Conservation (phyloP, 2,888 invertebrate genomes). For the Temnothorax unifasciatus region DNA sequence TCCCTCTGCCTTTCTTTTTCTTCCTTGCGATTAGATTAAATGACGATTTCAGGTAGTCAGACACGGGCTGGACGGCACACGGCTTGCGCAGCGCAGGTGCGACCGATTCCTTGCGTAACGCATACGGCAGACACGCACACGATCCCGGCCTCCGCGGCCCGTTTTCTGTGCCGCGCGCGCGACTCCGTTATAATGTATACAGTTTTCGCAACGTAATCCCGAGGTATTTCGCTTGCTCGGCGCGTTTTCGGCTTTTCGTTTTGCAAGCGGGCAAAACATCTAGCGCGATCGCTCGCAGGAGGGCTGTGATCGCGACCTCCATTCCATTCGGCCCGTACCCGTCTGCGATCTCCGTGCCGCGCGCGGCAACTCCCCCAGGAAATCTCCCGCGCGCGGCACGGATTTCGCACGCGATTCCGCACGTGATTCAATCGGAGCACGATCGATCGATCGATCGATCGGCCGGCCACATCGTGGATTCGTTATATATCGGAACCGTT, state of each 20-base stretch:
- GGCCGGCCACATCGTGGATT: background rate
- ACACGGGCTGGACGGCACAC: background rate
- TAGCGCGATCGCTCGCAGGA: slow-evolving; percentile 54
- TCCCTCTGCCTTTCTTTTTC: background rate
- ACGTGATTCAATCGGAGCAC: background rate
- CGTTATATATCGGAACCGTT: no score
- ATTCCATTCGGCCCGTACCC: slow-evolving; percentile 3
- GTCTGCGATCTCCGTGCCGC: background rate
- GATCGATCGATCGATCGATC: background rate
- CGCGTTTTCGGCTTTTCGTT: slow-evolving; percentile 81
- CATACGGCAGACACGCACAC: slow-evolving; percentile 23
- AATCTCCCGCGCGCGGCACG: background rate
- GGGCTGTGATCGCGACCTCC: slow-evolving; percentile 42
- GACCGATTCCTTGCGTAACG: slow-evolving; percentile 66
- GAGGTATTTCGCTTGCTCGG: slow-evolving; percentile 82
- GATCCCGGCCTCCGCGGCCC: slow-evolving; percentile 65
- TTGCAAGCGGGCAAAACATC: slow-evolving; percentile 69
- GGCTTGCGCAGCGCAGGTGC: slow-evolving; percentile 41
- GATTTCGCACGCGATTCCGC: background rate
- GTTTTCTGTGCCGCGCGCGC: slow-evolving; percentile 74
- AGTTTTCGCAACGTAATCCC: slow-evolving; percentile 81
- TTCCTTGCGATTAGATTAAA: slow-evolving; percentile 30
- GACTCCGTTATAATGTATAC: slow-evolving; percentile 77
- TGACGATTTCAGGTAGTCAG: slow-evolving; percentile 36
- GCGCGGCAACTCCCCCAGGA: background rate